Conservation (phyloP, 2,113 vertebrate genomes). For the Puffinus mauretanicus region DNA sequence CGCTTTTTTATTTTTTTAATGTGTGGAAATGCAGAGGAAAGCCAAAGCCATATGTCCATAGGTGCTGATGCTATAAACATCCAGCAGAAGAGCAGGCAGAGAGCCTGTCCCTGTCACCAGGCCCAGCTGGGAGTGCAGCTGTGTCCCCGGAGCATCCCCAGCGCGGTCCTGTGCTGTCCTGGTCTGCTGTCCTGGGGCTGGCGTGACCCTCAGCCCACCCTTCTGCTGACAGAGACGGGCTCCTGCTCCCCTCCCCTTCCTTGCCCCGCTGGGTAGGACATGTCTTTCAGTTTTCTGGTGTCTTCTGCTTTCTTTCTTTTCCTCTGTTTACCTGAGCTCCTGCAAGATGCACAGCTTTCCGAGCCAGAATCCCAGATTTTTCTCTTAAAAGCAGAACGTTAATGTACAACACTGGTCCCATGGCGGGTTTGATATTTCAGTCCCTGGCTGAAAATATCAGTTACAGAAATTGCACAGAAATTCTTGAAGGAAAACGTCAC, state of each 20-base stretch:
- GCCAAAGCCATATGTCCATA: accelerated
- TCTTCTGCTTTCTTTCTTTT: not conserved
- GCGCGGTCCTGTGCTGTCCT: not conserved
- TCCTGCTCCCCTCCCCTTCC: not conserved
- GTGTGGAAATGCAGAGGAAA: not conserved
- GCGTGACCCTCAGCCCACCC: not conserved
- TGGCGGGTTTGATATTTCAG: not conserved
- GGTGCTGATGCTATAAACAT: not conserved
- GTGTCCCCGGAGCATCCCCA: not conserved
- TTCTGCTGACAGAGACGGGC: not conserved
- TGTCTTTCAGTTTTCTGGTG: accelerated
- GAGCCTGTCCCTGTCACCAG: not conserved
- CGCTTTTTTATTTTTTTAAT: accelerated
- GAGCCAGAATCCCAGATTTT: not conserved
- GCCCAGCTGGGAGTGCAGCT: not conserved
- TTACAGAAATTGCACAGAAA: not conserved
- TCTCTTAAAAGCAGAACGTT: not conserved
- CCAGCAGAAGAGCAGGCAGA: accelerated
- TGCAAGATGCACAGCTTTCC: no score
- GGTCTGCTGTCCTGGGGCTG: not conserved
- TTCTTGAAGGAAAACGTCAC: not conserved
- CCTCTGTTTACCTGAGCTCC: not conserved
- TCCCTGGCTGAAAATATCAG: not conserved
- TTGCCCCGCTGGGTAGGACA: no score
- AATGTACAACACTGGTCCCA: not conserved